These are phyloP conservation scores for Hepsetus odoe DNA, from an alignment of 2,113 vertebrate species.

Conservation along the genomic window DNA sequence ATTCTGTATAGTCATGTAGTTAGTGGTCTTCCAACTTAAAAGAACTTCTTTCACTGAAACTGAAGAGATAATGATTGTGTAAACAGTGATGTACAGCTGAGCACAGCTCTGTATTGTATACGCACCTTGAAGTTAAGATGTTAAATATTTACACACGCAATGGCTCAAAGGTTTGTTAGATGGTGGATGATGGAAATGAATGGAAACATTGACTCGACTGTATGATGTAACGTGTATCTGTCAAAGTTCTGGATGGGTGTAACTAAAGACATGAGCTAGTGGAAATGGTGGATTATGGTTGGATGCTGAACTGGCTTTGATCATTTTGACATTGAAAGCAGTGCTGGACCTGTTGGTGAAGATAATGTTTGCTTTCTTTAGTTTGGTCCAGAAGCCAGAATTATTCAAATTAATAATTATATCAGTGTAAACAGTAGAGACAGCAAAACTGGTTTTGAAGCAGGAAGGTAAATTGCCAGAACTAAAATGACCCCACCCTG, in stretches of 20 bases:
- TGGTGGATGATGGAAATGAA: neutral
- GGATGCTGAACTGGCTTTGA: conserved; percentile 39
- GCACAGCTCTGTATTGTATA: conserved; percentile 15
- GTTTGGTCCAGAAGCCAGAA: neutral
- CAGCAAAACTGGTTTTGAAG: neutral
- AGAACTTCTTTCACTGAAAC: conserved; percentile 17
- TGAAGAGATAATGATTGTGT: conserved; percentile 15
- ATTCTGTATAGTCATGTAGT: conserved; percentile 5
- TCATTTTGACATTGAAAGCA: neutral
- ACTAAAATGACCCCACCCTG: neutral
- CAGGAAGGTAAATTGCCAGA: neutral
- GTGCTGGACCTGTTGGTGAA: conserved; percentile 20
- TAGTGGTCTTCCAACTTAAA: conserved; percentile 11
- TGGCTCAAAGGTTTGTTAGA: conserved; percentile 1
- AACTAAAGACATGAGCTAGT: neutral
- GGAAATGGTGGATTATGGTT: conserved; percentile 1
- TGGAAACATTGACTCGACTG: neutral
- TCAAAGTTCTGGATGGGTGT: conserved; percentile 14
- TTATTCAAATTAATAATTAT: neutral
- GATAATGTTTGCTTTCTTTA: neutral
- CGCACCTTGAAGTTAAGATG: neutral
- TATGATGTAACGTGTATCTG: conserved; percentile 11
- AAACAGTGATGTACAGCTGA: conserved; percentile 11
- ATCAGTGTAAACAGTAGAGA: neutral
- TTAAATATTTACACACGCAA: neutral